phyloP scores from a whole-genome alignment of 1,140 invertebrate species.

The Drosophila littoralis region DNA sequence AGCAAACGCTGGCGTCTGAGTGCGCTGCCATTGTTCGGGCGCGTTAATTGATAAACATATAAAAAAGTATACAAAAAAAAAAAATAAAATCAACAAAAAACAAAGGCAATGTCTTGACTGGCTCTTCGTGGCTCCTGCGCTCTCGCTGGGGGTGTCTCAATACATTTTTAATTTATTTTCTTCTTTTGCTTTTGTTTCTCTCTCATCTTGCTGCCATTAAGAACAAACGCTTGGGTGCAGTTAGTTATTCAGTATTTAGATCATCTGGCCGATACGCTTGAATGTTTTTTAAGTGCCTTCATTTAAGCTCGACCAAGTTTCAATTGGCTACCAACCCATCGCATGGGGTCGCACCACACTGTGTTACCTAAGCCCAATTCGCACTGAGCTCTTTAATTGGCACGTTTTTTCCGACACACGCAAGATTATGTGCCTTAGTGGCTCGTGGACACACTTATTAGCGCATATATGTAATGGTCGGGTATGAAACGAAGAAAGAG shows the following conservation, averaged over 20 bases:
- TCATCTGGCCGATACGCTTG: slow-evolving; percentile 33
- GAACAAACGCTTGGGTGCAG: slow-evolving; percentile 36
- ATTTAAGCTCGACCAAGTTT: slow-evolving; percentile 4
- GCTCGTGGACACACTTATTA: slow-evolving; percentile 46
- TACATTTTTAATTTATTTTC: slow-evolving; percentile 44
- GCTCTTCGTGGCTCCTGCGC: not conserved
- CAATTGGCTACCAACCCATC: not conserved
- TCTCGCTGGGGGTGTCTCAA: slow-evolving; percentile 24
- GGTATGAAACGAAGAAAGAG: not conserved
- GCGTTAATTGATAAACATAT: slow-evolving; percentile 76
- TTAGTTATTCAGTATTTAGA: slow-evolving; percentile 35
- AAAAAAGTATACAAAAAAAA: slow-evolving; percentile 38
- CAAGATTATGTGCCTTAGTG: not conserved
- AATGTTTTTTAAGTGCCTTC: slow-evolving; percentile 21
- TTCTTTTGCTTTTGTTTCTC: slow-evolving; percentile 8
- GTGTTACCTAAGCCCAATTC: slow-evolving; percentile 16
- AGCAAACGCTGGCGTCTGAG: slow-evolving; percentile 48
- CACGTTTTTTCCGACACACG: slow-evolving; percentile 11
- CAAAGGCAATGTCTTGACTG: slow-evolving; percentile 14
- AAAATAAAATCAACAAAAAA: slow-evolving; percentile 21
- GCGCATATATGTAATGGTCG: slow-evolving; percentile 33
- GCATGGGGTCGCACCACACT: not conserved
- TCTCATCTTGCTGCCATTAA: slow-evolving; percentile 30
- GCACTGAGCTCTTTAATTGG: slow-evolving; percentile 20
- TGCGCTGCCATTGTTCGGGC: slow-evolving; percentile 65